Conservation (phyloP, 2,797 vertebrate genomes). For the Aratinga solstitialis region DNA sequence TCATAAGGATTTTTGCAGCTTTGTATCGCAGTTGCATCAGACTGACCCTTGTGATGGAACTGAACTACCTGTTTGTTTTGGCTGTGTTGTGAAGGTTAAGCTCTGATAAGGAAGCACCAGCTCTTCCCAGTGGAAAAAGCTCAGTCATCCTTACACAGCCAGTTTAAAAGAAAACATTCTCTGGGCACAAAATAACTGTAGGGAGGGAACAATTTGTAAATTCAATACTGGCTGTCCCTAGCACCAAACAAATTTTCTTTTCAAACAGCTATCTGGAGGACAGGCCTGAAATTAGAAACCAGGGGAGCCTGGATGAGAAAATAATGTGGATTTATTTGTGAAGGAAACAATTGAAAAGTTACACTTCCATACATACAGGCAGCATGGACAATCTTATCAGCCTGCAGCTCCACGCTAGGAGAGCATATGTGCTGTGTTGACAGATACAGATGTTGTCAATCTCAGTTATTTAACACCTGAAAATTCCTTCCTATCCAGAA, state of each 20-base stretch:
- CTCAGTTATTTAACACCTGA: not conserved
- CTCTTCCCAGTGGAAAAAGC: not conserved
- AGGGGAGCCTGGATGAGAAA: not conserved
- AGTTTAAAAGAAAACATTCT: conserved; percentile 19
- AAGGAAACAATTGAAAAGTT: conserved; percentile 1
- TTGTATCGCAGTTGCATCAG: not conserved
- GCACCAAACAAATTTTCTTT: conserved; percentile 8
- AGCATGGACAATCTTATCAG: not conserved
- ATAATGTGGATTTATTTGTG: not conserved
- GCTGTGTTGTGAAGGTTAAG: not conserved
- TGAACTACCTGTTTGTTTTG: conserved; percentile 8
- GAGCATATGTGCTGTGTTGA: not conserved
- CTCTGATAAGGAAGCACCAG: not conserved
- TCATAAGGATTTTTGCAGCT: not conserved
- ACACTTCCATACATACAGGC: not conserved
- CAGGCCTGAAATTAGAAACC: not conserved
- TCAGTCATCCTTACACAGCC: conserved; percentile 1
- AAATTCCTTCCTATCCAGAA: not conserved
- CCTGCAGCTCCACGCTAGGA: not conserved
- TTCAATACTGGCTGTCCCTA: not conserved
- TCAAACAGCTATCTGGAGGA: not conserved
- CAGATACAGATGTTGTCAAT: not conserved
- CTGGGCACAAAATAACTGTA: not conserved
- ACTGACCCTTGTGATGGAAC: not conserved
- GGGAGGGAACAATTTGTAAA: not conserved